Base-by-base conservation (phyloP, 2,113 vertebrate species). In the Coturnix japonica region DNA sequence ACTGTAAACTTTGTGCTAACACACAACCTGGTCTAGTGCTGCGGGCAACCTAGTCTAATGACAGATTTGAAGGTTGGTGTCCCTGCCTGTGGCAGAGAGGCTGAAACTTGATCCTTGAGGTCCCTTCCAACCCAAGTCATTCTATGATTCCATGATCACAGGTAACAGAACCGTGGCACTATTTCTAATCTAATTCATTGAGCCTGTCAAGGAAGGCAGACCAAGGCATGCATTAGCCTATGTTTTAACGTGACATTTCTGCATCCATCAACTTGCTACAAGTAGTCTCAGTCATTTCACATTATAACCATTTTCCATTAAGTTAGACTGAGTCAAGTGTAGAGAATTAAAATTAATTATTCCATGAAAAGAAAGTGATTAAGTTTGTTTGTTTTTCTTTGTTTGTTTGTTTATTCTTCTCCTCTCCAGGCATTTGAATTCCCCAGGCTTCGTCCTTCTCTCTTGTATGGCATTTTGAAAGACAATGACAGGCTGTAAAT, bases 401-500 rank as follows among this genome's bases (percentile, higher is more conserved):
- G 47, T 71, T 81, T 60, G 54, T 65, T 87, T 83, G 56, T 57
- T 89, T 84, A 23, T 66, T 87, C 94, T 91, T 51, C 66, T 83
- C 21, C 63, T 91, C 63, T 83, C 70, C 9, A 61, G 80, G 70
- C 75, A 53, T 7, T 81, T 94, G 33, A 85, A 2, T 81, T 90
- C 86, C 66, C 59, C 33, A 26, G 78, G 75, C 64, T 60, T 67
- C 63, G 66, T 73, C 63, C 54, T 89, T 20, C 57, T 65, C 49
- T 63, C 51, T 33, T 23, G 25, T 59, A 17, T 80, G 67, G 75
- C 94, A 89, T 91, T 92, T 95, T 69, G 87, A 92, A 91, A 92
- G 84, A 91, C 81, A 89, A 13, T 91, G 91, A 92, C 85, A 91
- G 89, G 85, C 85, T 91, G 75, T 82, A 95, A 95, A 94, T 92